These are phyloP conservation scores for Drymonia ruficornis DNA, from an alignment of 2,888 invertebrate species.

Conservation along the genomic window DNA sequence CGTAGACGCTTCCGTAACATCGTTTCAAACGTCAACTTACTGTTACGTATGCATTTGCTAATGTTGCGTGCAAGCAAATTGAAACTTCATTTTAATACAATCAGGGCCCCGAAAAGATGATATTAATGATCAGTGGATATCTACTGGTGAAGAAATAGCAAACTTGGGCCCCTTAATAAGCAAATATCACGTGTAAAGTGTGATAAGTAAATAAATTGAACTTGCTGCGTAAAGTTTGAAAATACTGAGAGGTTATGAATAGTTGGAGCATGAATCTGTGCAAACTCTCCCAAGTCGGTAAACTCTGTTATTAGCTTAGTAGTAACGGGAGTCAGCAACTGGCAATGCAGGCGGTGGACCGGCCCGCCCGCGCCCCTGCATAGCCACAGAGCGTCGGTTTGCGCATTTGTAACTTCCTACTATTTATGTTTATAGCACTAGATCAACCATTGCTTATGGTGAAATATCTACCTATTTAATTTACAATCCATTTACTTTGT, in stretches of 20 bases:
- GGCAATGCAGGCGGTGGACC: slow-evolving; percentile 48
- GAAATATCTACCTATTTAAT: no score
- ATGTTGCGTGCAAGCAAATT: background rate
- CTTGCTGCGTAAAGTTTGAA: slow-evolving; percentile 22
- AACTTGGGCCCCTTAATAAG: no score
- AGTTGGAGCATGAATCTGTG: slow-evolving; percentile 50
- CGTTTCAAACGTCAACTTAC: slow-evolving; percentile 67
- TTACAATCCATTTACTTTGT: no score
- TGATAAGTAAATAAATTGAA: background rate
- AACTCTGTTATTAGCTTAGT: slow-evolving; percentile 70
- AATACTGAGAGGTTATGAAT: slow-evolving; percentile 8
- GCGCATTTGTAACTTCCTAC: slow-evolving; percentile 35
- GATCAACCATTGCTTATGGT: no score
- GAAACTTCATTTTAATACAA: background rate
- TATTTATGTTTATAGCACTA: slow-evolving; percentile 22
- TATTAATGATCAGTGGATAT: no score
- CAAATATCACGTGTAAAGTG: background rate
- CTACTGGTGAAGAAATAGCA: no score
- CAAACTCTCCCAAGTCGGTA: slow-evolving; percentile 49
- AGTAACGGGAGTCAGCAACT: slow-evolving; percentile 51
- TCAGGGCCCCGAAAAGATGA: no score
- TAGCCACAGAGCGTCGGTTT: slow-evolving; percentile 46
- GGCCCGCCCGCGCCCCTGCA: slow-evolving; percentile 48
- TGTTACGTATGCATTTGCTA: slow-evolving; percentile 13
- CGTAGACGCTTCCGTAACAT: slow-evolving; percentile 73